These are phyloP conservation scores for Lycocerus yunnanus DNA, from an alignment of 2,888 invertebrate genomes.

Conservation along the genomic window DNA sequence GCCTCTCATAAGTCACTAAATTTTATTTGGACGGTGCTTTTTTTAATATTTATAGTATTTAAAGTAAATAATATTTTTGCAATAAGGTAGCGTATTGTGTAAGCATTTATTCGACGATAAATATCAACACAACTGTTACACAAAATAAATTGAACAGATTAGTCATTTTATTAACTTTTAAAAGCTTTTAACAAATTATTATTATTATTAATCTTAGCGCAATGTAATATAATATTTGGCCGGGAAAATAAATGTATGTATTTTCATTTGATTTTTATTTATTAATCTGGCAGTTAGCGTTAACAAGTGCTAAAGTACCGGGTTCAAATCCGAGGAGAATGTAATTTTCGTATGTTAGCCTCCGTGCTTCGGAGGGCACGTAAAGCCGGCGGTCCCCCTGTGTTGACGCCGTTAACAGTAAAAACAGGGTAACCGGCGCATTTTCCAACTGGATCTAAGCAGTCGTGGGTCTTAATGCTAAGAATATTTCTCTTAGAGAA, in stretches of 20 bases:
- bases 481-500: no score
- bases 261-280: neutral
- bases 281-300: no score
- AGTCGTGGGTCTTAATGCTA: no score
- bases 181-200: neutral
- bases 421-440: no score
- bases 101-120: neutral
- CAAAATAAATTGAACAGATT: neutral
- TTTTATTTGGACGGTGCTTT: neutral
- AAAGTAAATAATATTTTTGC: neutral
- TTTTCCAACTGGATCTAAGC: no score
- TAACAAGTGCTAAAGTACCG: no score
- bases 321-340: no score
- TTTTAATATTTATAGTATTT: neutral
- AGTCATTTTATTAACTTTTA: neutral
- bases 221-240: neutral
- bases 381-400: no score
- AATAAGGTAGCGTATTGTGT: neutral
- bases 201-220: neutral
- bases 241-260: slow-evolving; percentile 2
- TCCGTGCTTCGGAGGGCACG: no score
- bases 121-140: neutral
- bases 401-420: no score
- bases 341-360: no score
- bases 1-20: neutral